Evolutionary conservation across 2,797 vertebrate species (phyloP).

Genomic region (Malurus leucopterus): DNA sequence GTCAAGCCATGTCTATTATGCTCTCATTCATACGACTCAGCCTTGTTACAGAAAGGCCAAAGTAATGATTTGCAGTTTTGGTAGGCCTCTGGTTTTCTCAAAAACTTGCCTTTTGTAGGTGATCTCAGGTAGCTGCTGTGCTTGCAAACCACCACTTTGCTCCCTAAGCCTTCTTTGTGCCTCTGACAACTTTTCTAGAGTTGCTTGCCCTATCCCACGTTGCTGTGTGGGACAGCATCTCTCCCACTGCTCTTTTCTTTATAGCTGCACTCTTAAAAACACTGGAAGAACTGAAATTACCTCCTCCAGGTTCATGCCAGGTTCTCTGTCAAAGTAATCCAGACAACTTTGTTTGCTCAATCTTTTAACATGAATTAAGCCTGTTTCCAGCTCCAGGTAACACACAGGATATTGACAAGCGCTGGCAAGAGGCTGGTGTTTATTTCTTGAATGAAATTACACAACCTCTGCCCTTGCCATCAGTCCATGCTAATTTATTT

Average conservation of each 20-base stretch:
- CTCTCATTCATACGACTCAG: accelerated
- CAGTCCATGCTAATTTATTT: not conserved
- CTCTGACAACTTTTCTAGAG: not conserved
- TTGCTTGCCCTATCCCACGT: accelerated
- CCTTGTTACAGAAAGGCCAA: not conserved
- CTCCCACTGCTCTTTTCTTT: not conserved
- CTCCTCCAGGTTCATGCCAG: not conserved
- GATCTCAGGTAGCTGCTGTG: not conserved
- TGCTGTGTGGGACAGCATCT: accelerated
- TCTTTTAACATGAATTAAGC: not conserved
- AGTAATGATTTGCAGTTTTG: not conserved
- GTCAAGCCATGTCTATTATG: not conserved
- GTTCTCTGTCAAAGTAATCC: not conserved
- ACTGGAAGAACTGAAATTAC: not conserved
- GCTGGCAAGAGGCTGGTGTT: conserved; percentile 7
- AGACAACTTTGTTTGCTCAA: not conserved
- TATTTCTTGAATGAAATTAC: not conserved
- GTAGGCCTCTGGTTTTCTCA: not conserved
- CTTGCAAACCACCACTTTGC: not conserved
- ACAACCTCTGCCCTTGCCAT: not conserved
- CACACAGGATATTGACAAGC: not conserved
- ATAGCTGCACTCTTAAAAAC: not conserved
- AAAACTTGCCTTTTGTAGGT: not conserved
- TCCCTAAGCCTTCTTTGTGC: not conserved
- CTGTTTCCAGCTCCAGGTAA: conserved; percentile 17